Conservation (phyloP, 2,888 invertebrate species). For the Metacarcinus magister region DNA sequence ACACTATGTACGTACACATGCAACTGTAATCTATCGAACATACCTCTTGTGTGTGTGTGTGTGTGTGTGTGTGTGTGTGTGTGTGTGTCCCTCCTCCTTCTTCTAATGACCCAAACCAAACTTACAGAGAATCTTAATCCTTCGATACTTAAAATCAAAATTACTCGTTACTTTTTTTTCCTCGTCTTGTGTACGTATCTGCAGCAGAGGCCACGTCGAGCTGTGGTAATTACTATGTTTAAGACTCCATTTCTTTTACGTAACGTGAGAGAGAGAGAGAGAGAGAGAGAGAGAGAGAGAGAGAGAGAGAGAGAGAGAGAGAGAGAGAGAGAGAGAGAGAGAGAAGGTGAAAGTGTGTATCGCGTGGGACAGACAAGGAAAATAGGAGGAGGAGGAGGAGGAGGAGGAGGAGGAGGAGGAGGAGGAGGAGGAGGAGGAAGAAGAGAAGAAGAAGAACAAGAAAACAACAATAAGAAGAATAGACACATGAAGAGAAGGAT, state of each 20-base stretch:
- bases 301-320: slow-evolving; percentile 44
- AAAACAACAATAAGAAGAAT: too few species aligned
- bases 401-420: too few species aligned
- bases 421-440: too few species aligned
- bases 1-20: too few species aligned
- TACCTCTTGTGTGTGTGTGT: slow-evolving; percentile 4
- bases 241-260: slow-evolving; percentile 1
- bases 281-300: slow-evolving; percentile 54
- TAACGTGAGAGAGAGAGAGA: slow-evolving; percentile 45
- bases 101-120: not conserved
- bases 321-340: slow-evolving; percentile 26
- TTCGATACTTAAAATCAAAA: not conserved
- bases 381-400: not conserved
- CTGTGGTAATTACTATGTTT: not conserved
- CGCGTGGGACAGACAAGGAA: not conserved
- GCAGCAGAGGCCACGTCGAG: not conserved
- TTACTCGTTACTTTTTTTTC: not conserved
- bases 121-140: not conserved
- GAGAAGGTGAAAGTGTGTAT: not conserved
- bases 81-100: slow-evolving; percentile 26
- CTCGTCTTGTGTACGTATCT: not conserved
- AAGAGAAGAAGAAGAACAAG: too few species aligned
- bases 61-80: slow-evolving; percentile 44
- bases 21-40: too few species aligned
- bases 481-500: too few species aligned